Base-by-base conservation (phyloP, 2,888 invertebrate genomes). In the Nowickia ferox region DNA sequence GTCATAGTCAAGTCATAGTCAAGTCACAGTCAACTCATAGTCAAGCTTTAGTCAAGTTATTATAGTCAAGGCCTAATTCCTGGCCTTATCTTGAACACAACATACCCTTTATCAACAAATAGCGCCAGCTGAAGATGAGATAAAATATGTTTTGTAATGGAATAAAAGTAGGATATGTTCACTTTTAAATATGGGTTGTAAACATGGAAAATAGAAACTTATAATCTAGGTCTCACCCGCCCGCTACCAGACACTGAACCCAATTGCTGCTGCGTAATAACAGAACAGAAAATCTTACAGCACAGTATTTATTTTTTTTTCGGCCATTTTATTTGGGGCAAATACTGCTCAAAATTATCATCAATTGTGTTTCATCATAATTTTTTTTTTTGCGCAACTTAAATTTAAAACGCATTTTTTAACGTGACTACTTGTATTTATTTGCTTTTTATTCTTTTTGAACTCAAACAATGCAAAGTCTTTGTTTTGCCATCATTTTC, bases 101-200 rank as follows among this genome's bases (percentile, higher is more conserved):
- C 8, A 57, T 22, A 13, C 22, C 15, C 0, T 2, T 30, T 30
- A 30, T 30, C 2, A 30, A 15, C 6, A 22, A 15, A 15, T 22
- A 22, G 30, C 57, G 30, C 30, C 30, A 30, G 30, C 30, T 30
- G 30, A 30, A 30, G 30, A 30, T 9, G 30, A 13, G n/a, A 15
- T 5, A 48, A 48, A 48, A 53, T n/a, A 53, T 53, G 9, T n/a
- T 11, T 22, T 55, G 9, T 4, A 10, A 55, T 59, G 1, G 9
- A 59, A n/a, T 59, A 11, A 42, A 63, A 44, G 44, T 13, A 19
- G 42, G 19, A 75, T 66, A 74, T 75, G 61, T 81, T 81, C 75
- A 75, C 81, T 68, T 53, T 68, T 44, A 68, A 81, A 75, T 75
- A 63, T 51, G 61, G 11, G 40, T 51, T 19, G 61, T 63, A 68